These are phyloP conservation scores for Oxyteleia sp. DNA, from an alignment of 2,888 invertebrate genomes.

Conservation along the genomic window DNA sequence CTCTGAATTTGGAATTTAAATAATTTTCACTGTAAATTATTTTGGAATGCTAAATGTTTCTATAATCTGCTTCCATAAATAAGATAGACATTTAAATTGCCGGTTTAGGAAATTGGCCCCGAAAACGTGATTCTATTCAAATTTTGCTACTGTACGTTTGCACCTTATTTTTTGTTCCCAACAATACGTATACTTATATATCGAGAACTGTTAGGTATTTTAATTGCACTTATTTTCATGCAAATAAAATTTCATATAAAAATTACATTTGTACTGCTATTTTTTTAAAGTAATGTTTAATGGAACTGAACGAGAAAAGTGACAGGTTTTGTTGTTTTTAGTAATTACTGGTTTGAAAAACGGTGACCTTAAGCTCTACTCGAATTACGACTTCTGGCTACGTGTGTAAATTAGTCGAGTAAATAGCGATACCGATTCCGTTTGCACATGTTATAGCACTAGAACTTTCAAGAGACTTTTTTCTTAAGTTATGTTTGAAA, in stretches of 20 bases:
- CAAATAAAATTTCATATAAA: not conserved
- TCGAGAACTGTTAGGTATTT: not conserved
- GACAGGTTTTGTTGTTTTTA: conserved; percentile 30
- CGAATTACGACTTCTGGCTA: conserved; percentile 37
- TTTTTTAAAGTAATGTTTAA: not conserved
- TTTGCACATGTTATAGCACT: conserved; percentile 34
- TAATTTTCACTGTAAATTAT: no score
- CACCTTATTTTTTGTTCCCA: conserved; percentile 11
- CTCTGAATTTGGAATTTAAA: no score
- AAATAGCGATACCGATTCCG: conserved; percentile 13
- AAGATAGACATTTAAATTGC: no score
- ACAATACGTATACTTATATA: not conserved
- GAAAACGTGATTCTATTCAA: conserved; percentile 10
- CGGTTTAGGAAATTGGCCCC: not conserved
- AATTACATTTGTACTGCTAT: no score
- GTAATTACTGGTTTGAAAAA: conserved; percentile 32
- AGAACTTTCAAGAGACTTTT: conserved; percentile 18
- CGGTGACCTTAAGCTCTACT: conserved; percentile 32
- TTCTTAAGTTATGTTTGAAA: not conserved
- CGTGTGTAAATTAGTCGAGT: conserved; percentile 36
- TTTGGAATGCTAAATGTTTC: no score
- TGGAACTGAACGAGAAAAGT: conserved; percentile 9
- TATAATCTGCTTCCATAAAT: no score
- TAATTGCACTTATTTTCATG: conserved; percentile 4
- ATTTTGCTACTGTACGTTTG: conserved; percentile 12